These are phyloP conservation scores for Sapajus apella DNA, from an alignment of 2,113 vertebrate genomes.

Conservation along the genomic window DNA sequence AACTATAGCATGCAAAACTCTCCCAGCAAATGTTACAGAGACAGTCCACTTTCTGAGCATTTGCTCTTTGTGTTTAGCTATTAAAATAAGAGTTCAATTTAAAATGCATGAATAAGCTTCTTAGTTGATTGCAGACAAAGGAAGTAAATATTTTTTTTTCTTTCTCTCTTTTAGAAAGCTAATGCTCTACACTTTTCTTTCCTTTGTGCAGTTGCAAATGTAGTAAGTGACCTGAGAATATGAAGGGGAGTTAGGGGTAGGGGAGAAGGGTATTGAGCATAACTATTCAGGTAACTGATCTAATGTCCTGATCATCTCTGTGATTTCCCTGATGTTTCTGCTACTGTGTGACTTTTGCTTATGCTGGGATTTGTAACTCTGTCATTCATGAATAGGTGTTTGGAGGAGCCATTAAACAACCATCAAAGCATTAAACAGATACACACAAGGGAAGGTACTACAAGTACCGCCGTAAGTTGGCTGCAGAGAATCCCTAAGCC, in stretches of 20 bases:
- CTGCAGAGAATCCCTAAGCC: neutral
- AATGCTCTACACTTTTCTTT: neutral
- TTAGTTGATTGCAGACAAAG: slow-evolving; percentile 35
- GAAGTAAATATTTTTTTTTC: neutral
- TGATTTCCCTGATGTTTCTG: neutral
- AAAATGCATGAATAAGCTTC: slow-evolving; percentile 64
- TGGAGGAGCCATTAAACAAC: slow-evolving; percentile 58
- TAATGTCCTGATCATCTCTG: neutral
- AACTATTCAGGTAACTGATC: neutral
- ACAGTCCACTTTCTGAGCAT: neutral
- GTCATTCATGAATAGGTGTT: slow-evolving; percentile 45
- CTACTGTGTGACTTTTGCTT: neutral
- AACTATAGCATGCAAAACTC: slow-evolving; percentile 5
- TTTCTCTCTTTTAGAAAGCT: neutral
- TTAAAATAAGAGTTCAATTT: slow-evolving; percentile 71
- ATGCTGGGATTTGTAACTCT: neutral
- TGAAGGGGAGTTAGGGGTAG: fast-evolving
- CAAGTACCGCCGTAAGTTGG: neutral
- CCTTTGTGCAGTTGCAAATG: neutral
- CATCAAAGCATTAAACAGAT: slow-evolving; percentile 46
- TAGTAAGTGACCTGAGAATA: neutral
- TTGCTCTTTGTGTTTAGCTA: slow-evolving; percentile 59
- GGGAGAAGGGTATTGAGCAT: neutral
- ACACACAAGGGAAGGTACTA: neutral
- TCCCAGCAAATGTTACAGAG: slow-evolving; percentile 41